These are phyloP conservation scores for Acanthosepion lycidas DNA, from an alignment of 2,888 invertebrate genomes.

Conservation along the genomic window DNA sequence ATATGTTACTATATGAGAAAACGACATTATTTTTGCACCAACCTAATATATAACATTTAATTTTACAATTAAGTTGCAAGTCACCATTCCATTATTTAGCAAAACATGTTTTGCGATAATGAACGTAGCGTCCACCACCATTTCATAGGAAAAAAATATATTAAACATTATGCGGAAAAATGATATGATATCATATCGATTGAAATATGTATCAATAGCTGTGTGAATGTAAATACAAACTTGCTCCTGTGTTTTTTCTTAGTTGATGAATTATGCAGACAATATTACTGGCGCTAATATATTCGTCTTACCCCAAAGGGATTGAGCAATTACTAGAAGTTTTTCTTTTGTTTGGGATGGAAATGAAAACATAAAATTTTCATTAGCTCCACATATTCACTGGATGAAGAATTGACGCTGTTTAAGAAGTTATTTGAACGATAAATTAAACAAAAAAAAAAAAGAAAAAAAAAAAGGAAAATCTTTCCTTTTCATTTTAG, in stretches of 20 bases:
- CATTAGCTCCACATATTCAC: neutral
- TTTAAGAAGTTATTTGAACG: neutral
- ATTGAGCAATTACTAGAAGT: neutral
- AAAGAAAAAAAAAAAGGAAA: too few species aligned
- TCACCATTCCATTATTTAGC: too few species aligned
- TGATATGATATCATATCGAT: neutral
- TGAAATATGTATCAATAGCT: neutral
- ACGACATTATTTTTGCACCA: too few species aligned
- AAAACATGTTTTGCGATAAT: too few species aligned
- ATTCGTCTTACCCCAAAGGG: neutral
- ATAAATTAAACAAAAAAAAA: too few species aligned
- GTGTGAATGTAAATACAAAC: neutral
- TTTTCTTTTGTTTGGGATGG: neutral
- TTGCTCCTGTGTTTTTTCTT: neutral
- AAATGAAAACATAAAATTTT: neutral
- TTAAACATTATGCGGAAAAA: too few species aligned
- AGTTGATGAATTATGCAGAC: neutral
- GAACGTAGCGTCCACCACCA: too few species aligned
- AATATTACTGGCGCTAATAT: neutral
- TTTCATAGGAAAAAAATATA: too few species aligned
- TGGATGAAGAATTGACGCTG: neutral
- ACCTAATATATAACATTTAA: too few species aligned
- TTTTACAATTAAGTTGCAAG: too few species aligned
- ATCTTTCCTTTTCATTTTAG: too few species aligned
- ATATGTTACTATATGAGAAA: too few species aligned